Percentiles rank a stretch among this genome's conserved stretches.
These are phyloP conservation scores for Stenurella melanura DNA, from an alignment of 2,888 invertebrate genomes.

Conservation along the genomic window DNA sequence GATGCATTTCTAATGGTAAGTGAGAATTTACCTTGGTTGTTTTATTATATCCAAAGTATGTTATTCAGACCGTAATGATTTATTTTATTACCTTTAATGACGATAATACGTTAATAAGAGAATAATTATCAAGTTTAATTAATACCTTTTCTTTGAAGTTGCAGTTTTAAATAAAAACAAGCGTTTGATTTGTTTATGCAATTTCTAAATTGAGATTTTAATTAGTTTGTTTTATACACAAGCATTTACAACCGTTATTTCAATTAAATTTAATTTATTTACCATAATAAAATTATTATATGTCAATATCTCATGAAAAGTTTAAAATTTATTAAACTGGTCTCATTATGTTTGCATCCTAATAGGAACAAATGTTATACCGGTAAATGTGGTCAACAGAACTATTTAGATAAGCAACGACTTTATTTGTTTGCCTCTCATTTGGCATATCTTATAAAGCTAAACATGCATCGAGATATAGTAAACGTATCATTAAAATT, in stretches of 20 bases:
- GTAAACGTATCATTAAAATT: too few species aligned
- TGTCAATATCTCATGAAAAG: constrained; percentile 14
- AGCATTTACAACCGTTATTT: constrained; percentile 41
- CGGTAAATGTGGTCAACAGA: background rate
- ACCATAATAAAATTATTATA: constrained; percentile 30
- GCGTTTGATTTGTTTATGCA: constrained; percentile 44
- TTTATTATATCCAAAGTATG: constrained; percentile 39
- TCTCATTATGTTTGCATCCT: background rate
- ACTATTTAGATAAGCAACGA: background rate
- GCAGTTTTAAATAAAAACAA: constrained; percentile 34
- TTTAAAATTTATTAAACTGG: constrained; percentile 8
- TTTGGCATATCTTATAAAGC: too few species aligned
- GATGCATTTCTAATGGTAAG: constrained; percentile 40
- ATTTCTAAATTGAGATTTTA: constrained; percentile 46
- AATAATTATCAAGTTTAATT: constrained; percentile 53
- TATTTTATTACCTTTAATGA: constrained; percentile 56
- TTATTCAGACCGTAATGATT: constrained; percentile 39
- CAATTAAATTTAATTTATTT: constrained; percentile 43
- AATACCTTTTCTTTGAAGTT: constrained; percentile 50
- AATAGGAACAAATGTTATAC: background rate
- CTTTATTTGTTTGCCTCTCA: background rate
- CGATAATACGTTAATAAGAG: constrained; percentile 51
- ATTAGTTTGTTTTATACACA: constrained; percentile 44
- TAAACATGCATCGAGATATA: too few species aligned
- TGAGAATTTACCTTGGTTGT: constrained; percentile 41